A percentile compares a stretch with the other conserved stretches of the same genome.
These are phyloP conservation scores for Pemphigus obesinymphae DNA, from an alignment of 1,140 invertebrate genomes.

Conservation along the genomic window DNA sequence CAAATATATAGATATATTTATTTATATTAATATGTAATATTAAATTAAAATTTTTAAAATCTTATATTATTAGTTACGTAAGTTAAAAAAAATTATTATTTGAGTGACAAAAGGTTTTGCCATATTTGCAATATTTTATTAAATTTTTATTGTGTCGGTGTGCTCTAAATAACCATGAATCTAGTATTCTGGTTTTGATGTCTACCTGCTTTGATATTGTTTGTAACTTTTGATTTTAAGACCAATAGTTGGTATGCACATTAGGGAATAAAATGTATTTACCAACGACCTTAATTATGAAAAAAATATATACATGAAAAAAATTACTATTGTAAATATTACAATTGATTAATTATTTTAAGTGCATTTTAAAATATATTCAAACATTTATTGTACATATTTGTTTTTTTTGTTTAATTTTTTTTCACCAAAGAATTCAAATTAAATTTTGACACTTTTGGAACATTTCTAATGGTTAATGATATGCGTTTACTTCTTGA, in stretches of 20 bases:
- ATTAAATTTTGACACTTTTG: slow-evolving; percentile 73
- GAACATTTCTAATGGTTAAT: slow-evolving; percentile 89
- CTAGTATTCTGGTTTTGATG: neutral
- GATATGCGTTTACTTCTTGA: slow-evolving; percentile 73
- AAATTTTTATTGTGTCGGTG: neutral
- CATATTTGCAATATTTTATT: slow-evolving; percentile 28
- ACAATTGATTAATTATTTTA: slow-evolving; percentile 25
- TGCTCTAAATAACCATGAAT: slow-evolving; percentile 22
- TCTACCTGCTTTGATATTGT: slow-evolving; percentile 29
- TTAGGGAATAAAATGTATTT: slow-evolving; percentile 16
- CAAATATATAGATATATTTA: slow-evolving; percentile 17
- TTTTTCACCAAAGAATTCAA: slow-evolving; percentile 46
- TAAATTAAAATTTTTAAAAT: slow-evolving; percentile 10
- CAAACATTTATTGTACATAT: slow-evolving; percentile 25
- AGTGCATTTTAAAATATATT: slow-evolving; percentile 22
- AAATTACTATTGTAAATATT: slow-evolving; percentile 28
- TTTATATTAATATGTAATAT: slow-evolving; percentile 26
- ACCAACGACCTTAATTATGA: slow-evolving; percentile 4
- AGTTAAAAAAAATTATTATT: slow-evolving; percentile 20
- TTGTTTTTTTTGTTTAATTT: slow-evolving; percentile 12
- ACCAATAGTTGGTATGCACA: slow-evolving; percentile 13
- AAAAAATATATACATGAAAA: slow-evolving; percentile 8
- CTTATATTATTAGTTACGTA: slow-evolving; percentile 21
- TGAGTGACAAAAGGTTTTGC: slow-evolving; percentile 20
- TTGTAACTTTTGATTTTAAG: slow-evolving; percentile 15